Evolutionary conservation across 2,113 vertebrate species (phyloP).

Genomic region (Pluvialis apricaria): DNA sequence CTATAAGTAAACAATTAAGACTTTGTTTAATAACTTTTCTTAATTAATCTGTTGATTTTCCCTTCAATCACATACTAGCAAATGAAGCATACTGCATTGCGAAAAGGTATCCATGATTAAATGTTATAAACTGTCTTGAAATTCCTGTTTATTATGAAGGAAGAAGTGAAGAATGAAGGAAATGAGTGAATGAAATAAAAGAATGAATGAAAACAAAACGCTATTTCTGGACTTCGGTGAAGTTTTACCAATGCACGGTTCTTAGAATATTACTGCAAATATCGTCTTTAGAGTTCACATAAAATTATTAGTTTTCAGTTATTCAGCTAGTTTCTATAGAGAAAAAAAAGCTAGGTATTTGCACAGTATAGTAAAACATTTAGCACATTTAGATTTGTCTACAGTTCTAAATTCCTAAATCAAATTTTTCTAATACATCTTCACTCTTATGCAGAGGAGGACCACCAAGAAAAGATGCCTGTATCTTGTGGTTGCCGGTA

Average conservation of each 20-base stretch:
- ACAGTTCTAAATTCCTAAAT: background rate
- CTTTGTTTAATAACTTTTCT: background rate
- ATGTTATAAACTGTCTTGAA: background rate
- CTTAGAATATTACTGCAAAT: background rate
- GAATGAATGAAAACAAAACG: background rate
- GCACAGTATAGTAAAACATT: background rate
- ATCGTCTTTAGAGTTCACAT: background rate
- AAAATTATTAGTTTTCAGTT: background rate
- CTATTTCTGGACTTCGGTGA: background rate
- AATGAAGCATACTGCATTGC: background rate
- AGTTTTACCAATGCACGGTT: background rate
- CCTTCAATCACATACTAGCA: background rate
- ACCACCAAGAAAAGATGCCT: background rate
- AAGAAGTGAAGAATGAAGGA: background rate
- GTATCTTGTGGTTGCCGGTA: background rate
- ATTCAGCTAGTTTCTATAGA: background rate
- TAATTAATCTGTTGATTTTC: background rate
- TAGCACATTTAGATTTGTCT: background rate
- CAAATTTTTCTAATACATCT: background rate
- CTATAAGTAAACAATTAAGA: background rate
- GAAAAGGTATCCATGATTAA: background rate
- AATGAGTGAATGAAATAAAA: background rate
- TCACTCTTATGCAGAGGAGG: too few relatives aligned
- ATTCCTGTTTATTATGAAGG: background rate
- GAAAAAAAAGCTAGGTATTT: background rate